Conservation (phyloP, 1,140 invertebrate species). For the Bombus huntii region DNA sequence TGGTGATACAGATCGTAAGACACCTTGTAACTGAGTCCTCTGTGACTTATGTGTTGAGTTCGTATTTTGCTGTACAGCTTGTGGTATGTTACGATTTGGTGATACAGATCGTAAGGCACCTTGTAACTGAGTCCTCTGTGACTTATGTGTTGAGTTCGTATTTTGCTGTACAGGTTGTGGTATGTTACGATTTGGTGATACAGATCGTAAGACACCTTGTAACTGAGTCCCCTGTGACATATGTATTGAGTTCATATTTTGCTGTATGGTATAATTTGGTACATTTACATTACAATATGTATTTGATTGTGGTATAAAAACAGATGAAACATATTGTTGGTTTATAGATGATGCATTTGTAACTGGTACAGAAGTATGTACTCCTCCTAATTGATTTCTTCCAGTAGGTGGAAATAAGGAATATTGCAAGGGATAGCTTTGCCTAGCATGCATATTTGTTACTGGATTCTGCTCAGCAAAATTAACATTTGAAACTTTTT, state of each 20-base stretch:
- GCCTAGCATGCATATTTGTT: background rate
- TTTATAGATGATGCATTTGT: background rate
- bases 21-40: background rate
- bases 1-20: background rate
- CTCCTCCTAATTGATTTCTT: background rate
- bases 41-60: background rate
- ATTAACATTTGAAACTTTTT: background rate
- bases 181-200: background rate
- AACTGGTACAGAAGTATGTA: background rate
- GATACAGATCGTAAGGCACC: background rate
- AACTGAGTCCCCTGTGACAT: background rate
- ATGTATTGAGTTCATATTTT: background rate
- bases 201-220: background rate
- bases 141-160: background rate
- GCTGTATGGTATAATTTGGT: background rate
- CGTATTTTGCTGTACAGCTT: background rate
- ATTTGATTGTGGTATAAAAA: background rate
- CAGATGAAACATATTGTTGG: background rate
- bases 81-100: background rate
- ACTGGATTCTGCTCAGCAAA: background rate
- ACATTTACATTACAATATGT: background rate
- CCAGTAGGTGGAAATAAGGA: no score
- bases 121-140: background rate
- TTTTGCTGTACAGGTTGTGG: background rate
- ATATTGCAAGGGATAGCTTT: background rate